Evolutionary conservation across 2,797 vertebrate species (phyloP).

Genomic region (Pampus argenteus): DNA sequence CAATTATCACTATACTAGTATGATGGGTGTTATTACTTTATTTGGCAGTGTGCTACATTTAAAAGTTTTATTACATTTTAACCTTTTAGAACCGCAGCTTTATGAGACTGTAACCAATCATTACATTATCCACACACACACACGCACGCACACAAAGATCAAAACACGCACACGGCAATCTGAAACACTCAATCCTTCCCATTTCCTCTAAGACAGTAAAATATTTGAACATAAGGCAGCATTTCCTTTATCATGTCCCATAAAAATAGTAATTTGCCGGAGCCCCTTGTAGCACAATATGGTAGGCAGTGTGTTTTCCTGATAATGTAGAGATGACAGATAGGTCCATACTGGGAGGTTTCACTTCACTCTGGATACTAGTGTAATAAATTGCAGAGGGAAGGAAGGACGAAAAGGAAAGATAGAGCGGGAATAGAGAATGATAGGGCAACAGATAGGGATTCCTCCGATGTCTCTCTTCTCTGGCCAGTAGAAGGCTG

Average conservation of each 20-base stretch:
- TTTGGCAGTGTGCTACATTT: conserved; percentile 42
- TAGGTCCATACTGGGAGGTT: conserved; percentile 90
- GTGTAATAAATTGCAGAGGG: conserved; percentile 89
- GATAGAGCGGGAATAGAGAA: conserved; percentile 57
- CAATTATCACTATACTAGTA: not conserved
- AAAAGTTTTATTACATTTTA: conserved; percentile 65
- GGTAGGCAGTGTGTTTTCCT: conserved; percentile 90
- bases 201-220: conserved; percentile 84
- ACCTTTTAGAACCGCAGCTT: conserved; percentile 55
- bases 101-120: conserved; percentile 49
- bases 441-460: conserved; percentile 80
- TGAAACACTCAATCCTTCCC: conserved; percentile 72
- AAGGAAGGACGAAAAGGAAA: conserved; percentile 66
- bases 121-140: conserved; percentile 47
- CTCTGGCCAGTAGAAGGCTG: conserved; percentile 84
- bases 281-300: conserved; percentile 90
- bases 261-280: conserved; percentile 93
- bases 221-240: conserved; percentile 90
- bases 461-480: conserved; percentile 82
- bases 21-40: conserved; percentile 21
- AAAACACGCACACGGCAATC: conserved; percentile 52
- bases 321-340: conserved; percentile 94
- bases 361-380: conserved; percentile 87
- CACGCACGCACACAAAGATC: conserved; percentile 45
- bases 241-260: conserved; percentile 93